These are phyloP conservation scores for Hydrolagus colliei DNA, from an alignment of 2,797 vertebrate genomes.

Conservation along the genomic window DNA sequence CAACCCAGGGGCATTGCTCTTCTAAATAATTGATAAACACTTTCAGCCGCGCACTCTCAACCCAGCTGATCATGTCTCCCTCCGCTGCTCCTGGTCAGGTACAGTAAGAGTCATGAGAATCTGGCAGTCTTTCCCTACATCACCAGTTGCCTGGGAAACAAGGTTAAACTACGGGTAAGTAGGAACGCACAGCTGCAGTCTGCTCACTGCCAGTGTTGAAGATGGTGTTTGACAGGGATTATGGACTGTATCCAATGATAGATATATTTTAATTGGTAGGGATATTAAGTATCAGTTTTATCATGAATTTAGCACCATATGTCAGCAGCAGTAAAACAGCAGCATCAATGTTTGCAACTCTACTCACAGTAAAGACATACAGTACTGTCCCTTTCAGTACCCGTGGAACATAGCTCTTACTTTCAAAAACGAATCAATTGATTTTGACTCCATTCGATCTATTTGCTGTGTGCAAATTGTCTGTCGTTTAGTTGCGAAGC, in stretches of 20 bases:
- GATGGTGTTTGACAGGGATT: not conserved
- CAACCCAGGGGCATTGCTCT: not conserved
- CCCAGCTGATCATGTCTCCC: not conserved
- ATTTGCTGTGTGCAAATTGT: no score
- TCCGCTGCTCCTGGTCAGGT: not conserved
- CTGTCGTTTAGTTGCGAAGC: no score
- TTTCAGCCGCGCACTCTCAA: constrained; percentile 2
- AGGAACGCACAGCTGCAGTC: not conserved
- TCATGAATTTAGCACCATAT: no score
- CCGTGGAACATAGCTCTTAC: no score
- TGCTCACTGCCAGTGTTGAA: not conserved
- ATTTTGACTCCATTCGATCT: no score
- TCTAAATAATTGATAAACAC: constrained; percentile 5
- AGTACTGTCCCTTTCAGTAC: no score
- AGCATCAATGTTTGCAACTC: not conserved
- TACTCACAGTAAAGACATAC: not conserved
- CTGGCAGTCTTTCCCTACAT: not conserved
- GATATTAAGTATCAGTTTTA: not conserved
- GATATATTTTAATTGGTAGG: not conserved
- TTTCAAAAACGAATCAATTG: no score
- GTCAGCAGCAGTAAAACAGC: not conserved
- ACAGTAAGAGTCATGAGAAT: not conserved
- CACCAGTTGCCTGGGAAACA: not conserved
- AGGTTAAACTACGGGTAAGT: not conserved
- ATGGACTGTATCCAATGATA: not conserved